Base-by-base conservation (phyloP, 2,888 invertebrate species). In the Anarsia innoxiella region DNA sequence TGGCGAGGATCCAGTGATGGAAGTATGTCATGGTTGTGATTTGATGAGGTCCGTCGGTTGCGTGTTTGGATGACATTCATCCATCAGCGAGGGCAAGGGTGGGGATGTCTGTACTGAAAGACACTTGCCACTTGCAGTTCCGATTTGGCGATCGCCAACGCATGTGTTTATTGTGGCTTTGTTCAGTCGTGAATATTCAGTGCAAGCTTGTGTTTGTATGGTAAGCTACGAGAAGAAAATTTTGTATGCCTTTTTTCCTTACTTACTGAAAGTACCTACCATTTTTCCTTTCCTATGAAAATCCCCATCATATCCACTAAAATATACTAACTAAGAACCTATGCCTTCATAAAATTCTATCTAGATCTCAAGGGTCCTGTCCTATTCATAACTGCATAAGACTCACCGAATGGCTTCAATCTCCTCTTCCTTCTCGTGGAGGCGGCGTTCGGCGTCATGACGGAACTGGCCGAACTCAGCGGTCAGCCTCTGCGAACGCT, bases 341-440 rank as follows among this genome's bases (percentile, higher is more conserved):
- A n/a, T n/a, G n/a, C n/a, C n/a, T n/a, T n/a, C n/a, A n/a, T n/a
- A n/a, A n/a, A n/a, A n/a, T n/a, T n/a, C n/a, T n/a, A n/a, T n/a
- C n/a, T n/a, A n/a, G n/a, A n/a, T n/a, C n/a, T n/a, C n/a, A n/a
- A n/a, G n/a, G n/a, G n/a, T n/a, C n/a, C n/a, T n/a, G n/a, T n/a
- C n/a, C n/a, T n/a, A n/a, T n/a, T n/a, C n/a, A n/a, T n/a, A n/a
- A n/a, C n/a, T n/a, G n/a, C n/a, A n/a, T n/a, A n/a, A n/a, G 23
- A 56, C 93, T 92, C 82, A 98, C 98, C 97, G 96, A 76, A 98
- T 94, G 59, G 91, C 88, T 87, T 99, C 99, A 70, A 99, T 92
- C 87, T 99, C 99, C 75, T 99, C 99, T 59, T 99, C 99, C 90
- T 99, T 99, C 88, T 98, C 97, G 55, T 93, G 92, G 63, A 99